Conservation (phyloP, 1,140 invertebrate species). For the Rhyzopertha dominica region DNA sequence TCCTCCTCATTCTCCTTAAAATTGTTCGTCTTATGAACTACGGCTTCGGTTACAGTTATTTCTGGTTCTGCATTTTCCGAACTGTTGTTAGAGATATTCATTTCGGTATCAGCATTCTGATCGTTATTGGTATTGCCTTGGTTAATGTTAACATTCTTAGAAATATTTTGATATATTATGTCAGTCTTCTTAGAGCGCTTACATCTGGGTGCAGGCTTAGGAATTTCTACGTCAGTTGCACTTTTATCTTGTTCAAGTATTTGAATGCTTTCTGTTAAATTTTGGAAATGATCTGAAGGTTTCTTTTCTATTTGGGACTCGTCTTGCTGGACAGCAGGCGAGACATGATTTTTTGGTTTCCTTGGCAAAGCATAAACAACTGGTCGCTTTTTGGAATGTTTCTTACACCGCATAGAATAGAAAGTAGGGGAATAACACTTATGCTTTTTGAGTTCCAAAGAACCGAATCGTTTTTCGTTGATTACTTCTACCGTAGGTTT, state of each 20-base stretch:
- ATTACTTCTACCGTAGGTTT: slow-evolving; percentile 17
- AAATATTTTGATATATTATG: slow-evolving; percentile 35
- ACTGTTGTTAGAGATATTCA: slow-evolving; percentile 25
- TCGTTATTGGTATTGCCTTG: no score
- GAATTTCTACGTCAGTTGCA: slow-evolving; percentile 19
- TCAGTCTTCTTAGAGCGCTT: slow-evolving; percentile 32
- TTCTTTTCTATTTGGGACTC: slow-evolving; percentile 5
- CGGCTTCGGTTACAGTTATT: slow-evolving; percentile 26
- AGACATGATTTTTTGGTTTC: slow-evolving; percentile 27
- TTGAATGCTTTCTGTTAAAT: slow-evolving; percentile 40
- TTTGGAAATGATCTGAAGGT: slow-evolving; percentile 22
- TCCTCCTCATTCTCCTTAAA: slow-evolving; percentile 2
- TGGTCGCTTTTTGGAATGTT: slow-evolving; percentile 40
- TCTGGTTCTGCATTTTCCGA: slow-evolving; percentile 18
- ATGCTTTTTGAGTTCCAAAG: slow-evolving; percentile 41
- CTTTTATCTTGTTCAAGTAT: slow-evolving; percentile 35
- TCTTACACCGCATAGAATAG: slow-evolving; percentile 44
- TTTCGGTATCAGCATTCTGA: slow-evolving; percentile 14
- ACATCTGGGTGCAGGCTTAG: slow-evolving; percentile 39
- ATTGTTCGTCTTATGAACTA: slow-evolving; percentile 23
- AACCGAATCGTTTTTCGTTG: slow-evolving; percentile 33
- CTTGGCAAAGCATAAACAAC: slow-evolving; percentile 38
- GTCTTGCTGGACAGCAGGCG: slow-evolving; percentile 10
- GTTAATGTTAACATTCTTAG: slow-evolving; percentile 18
- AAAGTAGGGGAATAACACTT: slow-evolving; percentile 44